These are phyloP conservation scores for Turritopsis rubra DNA, from an alignment of 30 jellyfish, hydroid and myxozoan species.

Conservation along the genomic window DNA sequence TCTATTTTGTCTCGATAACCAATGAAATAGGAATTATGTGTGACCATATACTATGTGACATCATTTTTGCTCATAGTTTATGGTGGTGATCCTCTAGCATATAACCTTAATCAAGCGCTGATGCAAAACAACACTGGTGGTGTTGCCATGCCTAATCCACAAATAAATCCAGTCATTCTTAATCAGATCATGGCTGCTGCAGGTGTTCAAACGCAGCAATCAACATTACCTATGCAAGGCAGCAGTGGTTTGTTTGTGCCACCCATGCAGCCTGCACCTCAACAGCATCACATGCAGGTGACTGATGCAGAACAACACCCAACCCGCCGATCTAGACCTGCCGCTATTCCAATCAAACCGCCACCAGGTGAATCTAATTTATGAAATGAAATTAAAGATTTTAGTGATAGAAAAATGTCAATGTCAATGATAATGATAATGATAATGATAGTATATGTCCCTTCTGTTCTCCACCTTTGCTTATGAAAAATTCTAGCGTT, in stretches of 20 bases:
- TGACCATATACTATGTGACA: background rate
- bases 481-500: too few relatives aligned
- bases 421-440: too few relatives aligned
- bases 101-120: slow-evolving; percentile 2
- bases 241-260: slow-evolving; percentile 67
- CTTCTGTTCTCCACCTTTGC: too few relatives aligned
- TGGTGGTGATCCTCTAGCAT: background rate
- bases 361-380: slow-evolving; percentile 65
- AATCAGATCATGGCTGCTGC: slow-evolving; percentile 51
- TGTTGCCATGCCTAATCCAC: slow-evolving; percentile 12
- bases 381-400: too few relatives aligned
- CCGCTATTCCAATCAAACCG: slow-evolving; percentile 87
- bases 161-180: slow-evolving; percentile 14
- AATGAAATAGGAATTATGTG: background rate
- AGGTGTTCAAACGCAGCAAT: background rate
- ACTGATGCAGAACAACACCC: slow-evolving; percentile 36
- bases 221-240: slow-evolving; percentile 24
- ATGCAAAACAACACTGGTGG: slow-evolving; percentile 1
- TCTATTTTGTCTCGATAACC: background rate
- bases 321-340: slow-evolving; percentile 44
- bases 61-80: background rate
- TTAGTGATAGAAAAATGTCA: too few relatives aligned
- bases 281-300: slow-evolving; percentile 1
- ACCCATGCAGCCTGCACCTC: slow-evolving; percentile 17
- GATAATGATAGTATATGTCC: too few relatives aligned